phyloP scores from a whole-genome alignment of 2,113 vertebrate species.

The Tachuris rubrigastra region DNA sequence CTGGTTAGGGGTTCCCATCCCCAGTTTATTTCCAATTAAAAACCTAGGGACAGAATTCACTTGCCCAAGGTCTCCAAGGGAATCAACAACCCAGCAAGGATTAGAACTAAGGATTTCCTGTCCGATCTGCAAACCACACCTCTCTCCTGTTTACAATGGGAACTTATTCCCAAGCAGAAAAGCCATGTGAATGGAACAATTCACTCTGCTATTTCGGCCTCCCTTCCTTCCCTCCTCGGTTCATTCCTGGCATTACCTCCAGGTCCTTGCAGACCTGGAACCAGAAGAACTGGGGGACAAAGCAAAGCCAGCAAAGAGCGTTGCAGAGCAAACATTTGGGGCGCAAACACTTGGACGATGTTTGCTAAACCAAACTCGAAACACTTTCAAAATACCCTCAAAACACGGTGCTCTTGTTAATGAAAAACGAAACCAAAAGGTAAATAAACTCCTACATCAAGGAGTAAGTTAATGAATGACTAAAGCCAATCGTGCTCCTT shows the following conservation, averaged over 20 bases:
- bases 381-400: not conserved
- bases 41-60: not conserved
- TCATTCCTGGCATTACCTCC: constrained; percentile 44
- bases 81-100: constrained; percentile 45
- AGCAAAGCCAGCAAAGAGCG: not conserved
- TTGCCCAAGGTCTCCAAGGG: constrained; percentile 25
- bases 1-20: not conserved
- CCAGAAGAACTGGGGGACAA: not conserved
- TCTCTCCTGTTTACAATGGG: constrained; percentile 66
- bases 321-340: not conserved
- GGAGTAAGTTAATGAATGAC: not conserved
- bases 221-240: constrained; percentile 63
- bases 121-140: constrained; percentile 56
- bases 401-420: not conserved
- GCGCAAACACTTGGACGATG: not conserved
- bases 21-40: not conserved
- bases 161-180: constrained; percentile 50
- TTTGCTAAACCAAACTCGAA: not conserved
- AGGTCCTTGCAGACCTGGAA: not conserved
- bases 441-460: not conserved
- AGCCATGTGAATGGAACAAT: constrained; percentile 67
- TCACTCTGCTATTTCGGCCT: constrained; percentile 39
- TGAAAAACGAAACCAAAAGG: not conserved
- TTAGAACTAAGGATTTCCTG: constrained; percentile 65
- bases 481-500: not conserved